Evolutionary conservation across 2,797 vertebrate species (phyloP).

Genomic region (Karalla daura): DNA sequence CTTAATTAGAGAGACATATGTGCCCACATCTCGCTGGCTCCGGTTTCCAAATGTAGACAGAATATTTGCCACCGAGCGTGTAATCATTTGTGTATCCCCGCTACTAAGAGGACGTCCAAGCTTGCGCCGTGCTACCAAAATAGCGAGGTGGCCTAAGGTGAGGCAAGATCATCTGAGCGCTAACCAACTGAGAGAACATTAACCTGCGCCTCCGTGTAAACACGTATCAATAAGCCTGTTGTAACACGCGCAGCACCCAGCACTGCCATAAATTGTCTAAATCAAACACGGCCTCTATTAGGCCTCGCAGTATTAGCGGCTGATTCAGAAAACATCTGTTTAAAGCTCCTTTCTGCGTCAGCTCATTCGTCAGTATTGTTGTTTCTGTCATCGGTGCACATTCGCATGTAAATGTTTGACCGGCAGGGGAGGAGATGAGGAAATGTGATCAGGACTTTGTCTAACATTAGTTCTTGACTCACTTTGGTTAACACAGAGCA

Average conservation of each 20-base stretch:
- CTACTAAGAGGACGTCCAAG: slow-evolving; percentile 62
- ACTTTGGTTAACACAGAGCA: slow-evolving; percentile 64
- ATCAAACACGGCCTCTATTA: slow-evolving; percentile 61
- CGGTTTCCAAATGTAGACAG: slow-evolving; percentile 34
- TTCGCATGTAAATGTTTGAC: slow-evolving; percentile 32
- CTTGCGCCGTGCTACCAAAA: slow-evolving; percentile 64
- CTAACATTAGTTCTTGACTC: slow-evolving; percentile 52
- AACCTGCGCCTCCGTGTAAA: slow-evolving; percentile 61
- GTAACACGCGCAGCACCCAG: slow-evolving; percentile 28
- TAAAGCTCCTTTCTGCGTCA: slow-evolving; percentile 44
- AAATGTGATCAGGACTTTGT: slow-evolving; percentile 46
- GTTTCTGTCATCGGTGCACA: slow-evolving; percentile 8
- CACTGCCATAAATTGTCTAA: slow-evolving; percentile 62
- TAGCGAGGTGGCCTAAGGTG: slow-evolving; percentile 71
- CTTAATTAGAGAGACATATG: slow-evolving; percentile 69
- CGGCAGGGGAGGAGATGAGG: background rate
- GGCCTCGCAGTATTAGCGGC: slow-evolving; percentile 57
- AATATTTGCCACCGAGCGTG: slow-evolving; percentile 40
- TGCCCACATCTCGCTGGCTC: slow-evolving; percentile 56
- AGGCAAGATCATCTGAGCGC: slow-evolving; percentile 69
- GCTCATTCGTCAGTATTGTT: slow-evolving; percentile 49
- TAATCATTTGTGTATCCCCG: slow-evolving; percentile 67
- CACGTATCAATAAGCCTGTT: slow-evolving; percentile 62
- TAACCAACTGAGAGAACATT: slow-evolving; percentile 71
- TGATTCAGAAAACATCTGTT: slow-evolving; percentile 57